Percentiles rank a stretch among this genome's conserved stretches.
These are phyloP conservation scores for Trilocha varians DNA, from an alignment of 2,888 invertebrate genomes.

Conservation along the genomic window DNA sequence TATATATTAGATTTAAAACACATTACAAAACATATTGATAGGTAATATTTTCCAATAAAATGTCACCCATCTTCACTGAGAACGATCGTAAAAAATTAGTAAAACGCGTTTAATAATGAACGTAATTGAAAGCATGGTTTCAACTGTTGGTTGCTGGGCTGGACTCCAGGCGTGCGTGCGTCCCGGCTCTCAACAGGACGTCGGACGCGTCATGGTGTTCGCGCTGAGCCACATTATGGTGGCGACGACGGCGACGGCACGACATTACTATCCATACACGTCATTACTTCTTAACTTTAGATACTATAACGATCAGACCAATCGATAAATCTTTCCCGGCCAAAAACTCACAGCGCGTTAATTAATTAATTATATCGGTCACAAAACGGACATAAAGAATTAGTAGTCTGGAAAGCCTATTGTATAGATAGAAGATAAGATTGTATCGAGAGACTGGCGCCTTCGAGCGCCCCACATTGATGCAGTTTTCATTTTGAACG, in stretches of 20 bases:
- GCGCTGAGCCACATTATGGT: conserved; percentile 32
- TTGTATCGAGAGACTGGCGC: conserved; percentile 20
- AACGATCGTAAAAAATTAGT: neutral
- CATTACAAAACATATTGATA: too few species aligned
- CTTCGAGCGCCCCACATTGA: conserved; percentile 16
- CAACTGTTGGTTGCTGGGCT: conserved; percentile 27
- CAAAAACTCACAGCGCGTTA: conserved; percentile 11
- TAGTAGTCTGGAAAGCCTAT: conserved; percentile 18
- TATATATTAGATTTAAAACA: too few species aligned
- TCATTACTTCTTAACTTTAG: conserved; percentile 24
- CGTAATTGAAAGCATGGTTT: neutral
- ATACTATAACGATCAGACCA: conserved; percentile 14
- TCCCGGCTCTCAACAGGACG: conserved; percentile 45
- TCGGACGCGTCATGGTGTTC: conserved; percentile 36
- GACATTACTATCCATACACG: conserved; percentile 42
- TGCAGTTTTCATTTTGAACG: conserved; percentile 1
- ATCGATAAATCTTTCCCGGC: conserved; percentile 6
- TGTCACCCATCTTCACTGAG: neutral
- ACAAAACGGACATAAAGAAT: conserved; percentile 20
- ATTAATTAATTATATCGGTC: conserved; percentile 16
- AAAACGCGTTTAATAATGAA: neutral
- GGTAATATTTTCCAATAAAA: too few species aligned
- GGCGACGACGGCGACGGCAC: conserved; percentile 37
- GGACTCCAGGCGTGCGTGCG: conserved; percentile 36
- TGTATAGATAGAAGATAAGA: conserved; percentile 24